Evolutionary conservation across 2,113 vertebrate genomes (phyloP).

Genomic region (Sarotherodon lohbergeri): DNA sequence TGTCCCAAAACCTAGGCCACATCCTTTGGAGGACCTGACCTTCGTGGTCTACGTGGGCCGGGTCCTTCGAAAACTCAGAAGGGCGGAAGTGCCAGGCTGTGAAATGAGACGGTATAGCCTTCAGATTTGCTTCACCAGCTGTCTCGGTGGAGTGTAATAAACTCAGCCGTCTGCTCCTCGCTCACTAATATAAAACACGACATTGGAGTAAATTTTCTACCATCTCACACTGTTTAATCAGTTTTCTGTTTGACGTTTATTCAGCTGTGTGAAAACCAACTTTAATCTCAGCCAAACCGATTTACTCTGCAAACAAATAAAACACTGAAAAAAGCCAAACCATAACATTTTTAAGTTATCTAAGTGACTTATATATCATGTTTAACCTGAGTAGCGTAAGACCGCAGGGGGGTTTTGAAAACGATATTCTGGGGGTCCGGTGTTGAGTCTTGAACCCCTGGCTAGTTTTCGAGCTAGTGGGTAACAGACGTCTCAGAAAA

Average conservation of each 20-base stretch:
- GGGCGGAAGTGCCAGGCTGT: not conserved
- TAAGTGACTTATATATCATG: not conserved
- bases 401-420: not conserved
- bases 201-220: not conserved
- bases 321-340: not conserved
- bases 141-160: not conserved
- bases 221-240: not conserved
- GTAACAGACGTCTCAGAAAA: rapidly evolving
- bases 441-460: not conserved
- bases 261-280: not conserved
- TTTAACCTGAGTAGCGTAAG: not conserved
- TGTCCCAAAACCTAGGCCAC: not conserved
- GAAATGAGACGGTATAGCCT: not conserved
- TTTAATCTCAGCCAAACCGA: not conserved
- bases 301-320: not conserved
- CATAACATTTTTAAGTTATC: not conserved
- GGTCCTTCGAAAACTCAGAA: not conserved
- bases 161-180: not conserved
- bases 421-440: not conserved
- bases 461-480: not conserved
- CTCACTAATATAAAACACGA: not conserved
- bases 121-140: not conserved
- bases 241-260: not conserved
- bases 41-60: not conserved
- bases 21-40: not conserved